phyloP scores from a whole-genome alignment of 2,888 invertebrate species.

The Chrysomela aeneicollis region DNA sequence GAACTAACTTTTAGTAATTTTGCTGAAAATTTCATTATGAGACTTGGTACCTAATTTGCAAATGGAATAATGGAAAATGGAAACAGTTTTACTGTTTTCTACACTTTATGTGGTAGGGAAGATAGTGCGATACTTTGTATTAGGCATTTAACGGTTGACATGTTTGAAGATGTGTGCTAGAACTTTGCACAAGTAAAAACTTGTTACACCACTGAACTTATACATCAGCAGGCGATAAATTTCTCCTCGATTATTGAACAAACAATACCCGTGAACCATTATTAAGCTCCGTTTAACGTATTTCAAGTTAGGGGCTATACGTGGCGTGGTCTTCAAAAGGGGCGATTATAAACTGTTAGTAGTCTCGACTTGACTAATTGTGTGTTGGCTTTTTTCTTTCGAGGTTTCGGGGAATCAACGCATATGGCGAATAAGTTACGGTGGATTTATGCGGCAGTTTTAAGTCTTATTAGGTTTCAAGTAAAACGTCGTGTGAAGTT shows the following conservation, averaged over 20 bases:
- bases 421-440: neutral
- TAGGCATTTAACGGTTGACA: neutral
- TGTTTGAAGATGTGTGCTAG: neutral
- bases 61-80: no score
- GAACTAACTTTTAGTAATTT: no score
- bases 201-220: neutral
- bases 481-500: no score
- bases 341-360: slow-evolving; percentile 22
- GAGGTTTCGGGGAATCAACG: neutral
- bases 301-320: slow-evolving; percentile 28
- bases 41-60: no score
- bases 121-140: no score
- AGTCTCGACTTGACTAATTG: slow-evolving; percentile 9
- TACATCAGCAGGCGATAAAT: slow-evolving; percentile 36
- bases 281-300: slow-evolving; percentile 36
- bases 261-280: slow-evolving; percentile 35
- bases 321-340: slow-evolving; percentile 30
- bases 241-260: slow-evolving; percentile 33
- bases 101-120: no score
- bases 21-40: no score
- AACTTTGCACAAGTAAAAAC: neutral
- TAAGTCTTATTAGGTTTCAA: no score
- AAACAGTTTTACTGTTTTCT: no score
- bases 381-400: neutral
- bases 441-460: no score